Conservation (phyloP, 2,113 vertebrate species). For the Pelecanus crispus region DNA sequence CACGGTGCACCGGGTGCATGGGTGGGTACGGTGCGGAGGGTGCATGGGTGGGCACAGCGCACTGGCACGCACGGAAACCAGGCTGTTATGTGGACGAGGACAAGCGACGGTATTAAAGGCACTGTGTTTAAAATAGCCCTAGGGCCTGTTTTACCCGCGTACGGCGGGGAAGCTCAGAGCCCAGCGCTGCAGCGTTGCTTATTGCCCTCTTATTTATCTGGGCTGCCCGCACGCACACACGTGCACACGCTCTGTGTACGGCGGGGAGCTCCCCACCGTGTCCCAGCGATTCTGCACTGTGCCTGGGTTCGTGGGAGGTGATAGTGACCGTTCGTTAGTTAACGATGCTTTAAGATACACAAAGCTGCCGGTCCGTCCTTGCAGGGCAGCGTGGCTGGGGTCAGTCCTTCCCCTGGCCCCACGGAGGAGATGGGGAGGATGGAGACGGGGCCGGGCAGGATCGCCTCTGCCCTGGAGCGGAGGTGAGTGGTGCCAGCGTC, state of each 20-base stretch:
- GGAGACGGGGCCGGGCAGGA: not conserved
- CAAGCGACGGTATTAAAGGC: not conserved
- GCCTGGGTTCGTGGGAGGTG: not conserved
- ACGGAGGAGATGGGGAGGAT: not conserved
- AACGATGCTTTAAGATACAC: not conserved
- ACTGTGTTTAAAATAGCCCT: not conserved
- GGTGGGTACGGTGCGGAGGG: not conserved
- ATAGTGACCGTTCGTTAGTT: not conserved
- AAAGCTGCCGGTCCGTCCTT: not conserved
- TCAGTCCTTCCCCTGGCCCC: fast-evolving
- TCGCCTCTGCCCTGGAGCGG: not conserved
- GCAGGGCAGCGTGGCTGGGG: not conserved
- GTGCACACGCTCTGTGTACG: fast-evolving
- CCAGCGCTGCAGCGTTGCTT: not conserved
- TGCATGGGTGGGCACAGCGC: not conserved
- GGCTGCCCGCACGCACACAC: too few species aligned
- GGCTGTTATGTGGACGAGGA: fast-evolving
- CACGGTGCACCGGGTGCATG: fast-evolving
- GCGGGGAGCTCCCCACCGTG: fast-evolving
- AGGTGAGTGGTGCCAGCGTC: not conserved
- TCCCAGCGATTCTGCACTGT: fast-evolving
- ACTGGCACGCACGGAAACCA: fast-evolving
- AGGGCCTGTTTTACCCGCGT: fast-evolving
- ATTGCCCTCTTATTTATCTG: not conserved
- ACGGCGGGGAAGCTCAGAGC: fast-evolving